phyloP scores from a whole-genome alignment of 1,140 invertebrate genomes.

The Sitobion miscanthi region DNA sequence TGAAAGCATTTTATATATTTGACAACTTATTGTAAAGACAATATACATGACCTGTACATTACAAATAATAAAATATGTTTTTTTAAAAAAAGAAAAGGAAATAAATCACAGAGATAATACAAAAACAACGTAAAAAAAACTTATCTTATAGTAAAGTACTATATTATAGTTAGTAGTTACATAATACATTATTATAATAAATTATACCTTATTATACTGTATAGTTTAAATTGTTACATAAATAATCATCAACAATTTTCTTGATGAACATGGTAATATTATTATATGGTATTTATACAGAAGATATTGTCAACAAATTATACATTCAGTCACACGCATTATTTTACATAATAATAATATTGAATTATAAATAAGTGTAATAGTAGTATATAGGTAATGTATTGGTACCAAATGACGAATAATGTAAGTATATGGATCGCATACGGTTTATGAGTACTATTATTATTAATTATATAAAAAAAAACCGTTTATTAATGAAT shows the following conservation, averaged over 20 bases:
- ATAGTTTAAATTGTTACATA: conserved; percentile 9
- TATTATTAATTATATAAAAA: background rate
- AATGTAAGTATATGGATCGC: background rate
- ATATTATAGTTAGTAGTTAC: background rate
- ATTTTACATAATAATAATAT: conserved; percentile 16
- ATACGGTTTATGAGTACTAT: background rate
- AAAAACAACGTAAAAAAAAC: conserved; percentile 45
- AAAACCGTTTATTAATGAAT: background rate
- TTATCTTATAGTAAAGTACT: conserved; percentile 31
- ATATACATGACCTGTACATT: conserved; percentile 34
- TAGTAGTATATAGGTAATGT: conserved; percentile 1
- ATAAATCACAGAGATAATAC: conserved; percentile 51
- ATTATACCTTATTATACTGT: background rate
- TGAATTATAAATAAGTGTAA: conserved; percentile 19
- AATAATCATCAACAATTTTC: conserved; percentile 41
- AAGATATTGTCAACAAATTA: conserved; percentile 49
- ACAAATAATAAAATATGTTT: conserved; percentile 50
- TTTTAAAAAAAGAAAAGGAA: conserved; percentile 42
- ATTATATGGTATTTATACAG: conserved; percentile 44
- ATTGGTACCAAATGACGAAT: background rate
- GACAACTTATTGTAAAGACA: conserved; percentile 35
- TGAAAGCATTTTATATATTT: conserved; percentile 49
- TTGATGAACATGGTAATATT: conserved; percentile 24
- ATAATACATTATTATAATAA: background rate
- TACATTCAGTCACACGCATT: conserved; percentile 45